These are phyloP conservation scores for Babylonia areolata DNA, from an alignment of 1,140 invertebrate genomes.

Conservation along the genomic window DNA sequence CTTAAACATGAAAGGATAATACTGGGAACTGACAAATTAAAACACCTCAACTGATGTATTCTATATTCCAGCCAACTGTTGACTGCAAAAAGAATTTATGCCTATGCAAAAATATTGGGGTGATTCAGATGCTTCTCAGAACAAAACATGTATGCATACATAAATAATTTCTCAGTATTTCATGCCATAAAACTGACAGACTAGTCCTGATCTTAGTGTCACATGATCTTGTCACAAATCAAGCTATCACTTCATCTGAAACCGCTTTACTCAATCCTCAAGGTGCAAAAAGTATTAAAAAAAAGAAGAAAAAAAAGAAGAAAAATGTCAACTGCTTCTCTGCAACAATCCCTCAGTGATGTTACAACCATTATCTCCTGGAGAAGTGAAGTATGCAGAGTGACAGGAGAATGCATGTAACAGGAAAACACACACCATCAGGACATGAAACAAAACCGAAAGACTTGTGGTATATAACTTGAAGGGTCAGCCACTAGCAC, in stretches of 20 bases:
- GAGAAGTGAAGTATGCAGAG: neutral
- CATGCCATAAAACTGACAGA: conserved; percentile 8
- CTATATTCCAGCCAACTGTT: neutral
- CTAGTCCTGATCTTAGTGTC: neutral
- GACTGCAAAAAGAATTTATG: neutral
- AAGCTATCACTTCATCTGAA: neutral
- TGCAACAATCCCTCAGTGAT: neutral
- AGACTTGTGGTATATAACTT: conserved; percentile 16
- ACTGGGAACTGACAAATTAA: neutral
- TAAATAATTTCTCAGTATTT: neutral
- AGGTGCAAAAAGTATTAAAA: neutral
- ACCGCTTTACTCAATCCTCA: neutral
- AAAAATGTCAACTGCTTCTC: neutral
- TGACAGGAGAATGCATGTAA: neutral
- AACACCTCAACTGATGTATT: neutral
- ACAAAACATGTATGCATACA: neutral
- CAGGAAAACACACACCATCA: neutral
- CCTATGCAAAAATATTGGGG: neutral
- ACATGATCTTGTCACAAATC: neutral
- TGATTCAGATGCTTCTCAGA: neutral
- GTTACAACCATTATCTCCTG: neutral
- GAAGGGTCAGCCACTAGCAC: conserved; percentile 17
- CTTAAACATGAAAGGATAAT: neutral
- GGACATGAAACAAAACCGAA: neutral
- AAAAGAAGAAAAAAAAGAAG: no score